Evolutionary conservation across 1,140 invertebrate species (phyloP).

Genomic region (Aphelinus certus): DNA sequence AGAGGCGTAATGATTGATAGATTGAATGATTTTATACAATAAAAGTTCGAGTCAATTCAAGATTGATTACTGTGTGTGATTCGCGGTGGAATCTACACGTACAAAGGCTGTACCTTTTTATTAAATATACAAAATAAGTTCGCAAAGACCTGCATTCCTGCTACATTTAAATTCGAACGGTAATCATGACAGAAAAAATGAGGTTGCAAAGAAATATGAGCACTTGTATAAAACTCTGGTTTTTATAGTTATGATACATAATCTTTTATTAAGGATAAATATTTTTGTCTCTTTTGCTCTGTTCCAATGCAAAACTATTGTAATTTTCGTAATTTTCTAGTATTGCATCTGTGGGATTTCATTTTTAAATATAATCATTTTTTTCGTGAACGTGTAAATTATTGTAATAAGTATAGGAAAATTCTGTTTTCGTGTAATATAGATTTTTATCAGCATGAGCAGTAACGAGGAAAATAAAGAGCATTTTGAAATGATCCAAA

Average conservation of each 20-base stretch:
- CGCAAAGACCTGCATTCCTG: slow-evolving; percentile 30
- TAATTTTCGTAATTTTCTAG: slow-evolving; percentile 23
- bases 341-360: slow-evolving; percentile 22
- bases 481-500: slow-evolving; percentile 43
- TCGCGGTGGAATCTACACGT: not conserved
- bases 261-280: no score
- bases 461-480: slow-evolving; percentile 48
- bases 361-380: slow-evolving; percentile 15
- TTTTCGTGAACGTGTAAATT: slow-evolving; percentile 27
- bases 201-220: no score
- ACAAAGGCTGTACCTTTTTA: slow-evolving; percentile 14
- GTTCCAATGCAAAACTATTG: not conserved
- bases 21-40: not conserved
- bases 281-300: no score
- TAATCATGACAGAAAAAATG: no score
- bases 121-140: slow-evolving; percentile 12
- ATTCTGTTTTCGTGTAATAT: slow-evolving; percentile 18
- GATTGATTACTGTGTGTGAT: slow-evolving; percentile 1
- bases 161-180: slow-evolving; percentile 5
- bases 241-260: no score
- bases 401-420: slow-evolving; percentile 26
- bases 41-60: not conserved
- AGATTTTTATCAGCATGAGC: slow-evolving; percentile 28
- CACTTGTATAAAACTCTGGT: no score
- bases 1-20: slow-evolving; percentile 50